phyloP scores from a whole-genome alignment of 2,888 invertebrate genomes.

The Cetonia aurata region DNA sequence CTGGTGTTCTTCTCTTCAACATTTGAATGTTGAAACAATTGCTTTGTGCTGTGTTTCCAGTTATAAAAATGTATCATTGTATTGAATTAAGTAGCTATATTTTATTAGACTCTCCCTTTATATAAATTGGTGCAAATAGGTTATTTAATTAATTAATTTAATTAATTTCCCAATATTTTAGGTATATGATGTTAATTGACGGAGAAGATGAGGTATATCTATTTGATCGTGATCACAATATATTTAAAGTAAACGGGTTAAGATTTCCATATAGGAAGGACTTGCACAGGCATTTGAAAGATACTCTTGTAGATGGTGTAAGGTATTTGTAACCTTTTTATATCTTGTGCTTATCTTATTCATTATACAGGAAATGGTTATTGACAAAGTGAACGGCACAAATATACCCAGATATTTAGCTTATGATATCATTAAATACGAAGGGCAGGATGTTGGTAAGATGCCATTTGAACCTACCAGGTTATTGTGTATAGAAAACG shows the following conservation, averaged over 20 bases:
- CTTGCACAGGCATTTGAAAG: constrained; percentile 75
- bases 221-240: constrained; percentile 94
- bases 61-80: too few relatives aligned
- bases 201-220: constrained; percentile 89
- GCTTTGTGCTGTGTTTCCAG: too few relatives aligned
- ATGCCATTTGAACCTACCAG: constrained; percentile 82
- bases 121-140: too few relatives aligned
- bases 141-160: not conserved
- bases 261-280: constrained; percentile 85
- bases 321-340: constrained; percentile 60
- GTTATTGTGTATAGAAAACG: constrained; percentile 80
- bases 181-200: constrained; percentile 97
- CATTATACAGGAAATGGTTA: constrained; percentile 90
- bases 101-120: too few relatives aligned
- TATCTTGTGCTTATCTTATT: constrained; percentile 10
- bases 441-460: constrained; percentile 82
- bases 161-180: constrained; percentile 56
- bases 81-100: too few relatives aligned
- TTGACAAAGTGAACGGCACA: constrained; percentile 83
- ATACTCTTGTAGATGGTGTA: constrained; percentile 95
- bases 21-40: too few relatives aligned
- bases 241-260: constrained; percentile 86
- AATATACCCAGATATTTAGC: constrained; percentile 91
- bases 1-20: too few relatives aligned
- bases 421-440: constrained; percentile 92